These are phyloP conservation scores for Incurvaria masculella DNA, from an alignment of 2,888 invertebrate species.

Conservation along the genomic window DNA sequence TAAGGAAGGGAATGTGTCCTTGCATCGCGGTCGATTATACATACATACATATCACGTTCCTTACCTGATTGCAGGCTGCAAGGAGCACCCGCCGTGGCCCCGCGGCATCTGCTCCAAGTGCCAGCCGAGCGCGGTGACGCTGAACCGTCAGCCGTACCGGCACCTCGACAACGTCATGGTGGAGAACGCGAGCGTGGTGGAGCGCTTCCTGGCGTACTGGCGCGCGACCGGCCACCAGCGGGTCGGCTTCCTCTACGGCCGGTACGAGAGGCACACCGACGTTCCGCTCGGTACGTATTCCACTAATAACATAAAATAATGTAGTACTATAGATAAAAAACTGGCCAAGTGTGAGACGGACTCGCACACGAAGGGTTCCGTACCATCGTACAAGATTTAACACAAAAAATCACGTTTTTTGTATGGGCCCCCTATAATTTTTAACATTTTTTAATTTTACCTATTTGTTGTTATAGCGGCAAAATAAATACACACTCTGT, in stretches of 20 bases:
- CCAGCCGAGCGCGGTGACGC: conserved; percentile 95
- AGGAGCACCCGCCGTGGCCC: conserved; percentile 98
- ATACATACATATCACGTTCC: no score
- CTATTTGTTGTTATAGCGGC: not conserved
- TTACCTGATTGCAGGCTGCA: conserved; percentile 69
- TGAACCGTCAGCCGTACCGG: conserved; percentile 91
- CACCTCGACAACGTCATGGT: conserved; percentile 97
- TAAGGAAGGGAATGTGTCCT: no score
- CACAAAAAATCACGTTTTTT: no score
- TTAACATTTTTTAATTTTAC: no score
- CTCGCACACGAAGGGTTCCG: no score
- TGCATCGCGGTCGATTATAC: no score
- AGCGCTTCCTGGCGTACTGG: conserved; percentile 97
- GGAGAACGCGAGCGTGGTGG: conserved; percentile 92
- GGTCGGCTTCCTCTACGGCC: conserved; percentile 89
- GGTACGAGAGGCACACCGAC: conserved; percentile 87
- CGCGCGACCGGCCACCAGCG: conserved; percentile 91
- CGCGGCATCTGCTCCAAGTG: conserved; percentile 98
- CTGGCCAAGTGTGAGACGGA: no score
- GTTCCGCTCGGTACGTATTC: conserved; percentile 71
- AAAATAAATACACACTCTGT: no score
- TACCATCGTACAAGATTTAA: no score
- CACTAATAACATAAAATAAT: not conserved
- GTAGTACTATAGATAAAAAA: not conserved
- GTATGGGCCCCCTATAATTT: no score